Conservation (phyloP, 2,113 vertebrate species). For the Scartelaos histophorus region DNA sequence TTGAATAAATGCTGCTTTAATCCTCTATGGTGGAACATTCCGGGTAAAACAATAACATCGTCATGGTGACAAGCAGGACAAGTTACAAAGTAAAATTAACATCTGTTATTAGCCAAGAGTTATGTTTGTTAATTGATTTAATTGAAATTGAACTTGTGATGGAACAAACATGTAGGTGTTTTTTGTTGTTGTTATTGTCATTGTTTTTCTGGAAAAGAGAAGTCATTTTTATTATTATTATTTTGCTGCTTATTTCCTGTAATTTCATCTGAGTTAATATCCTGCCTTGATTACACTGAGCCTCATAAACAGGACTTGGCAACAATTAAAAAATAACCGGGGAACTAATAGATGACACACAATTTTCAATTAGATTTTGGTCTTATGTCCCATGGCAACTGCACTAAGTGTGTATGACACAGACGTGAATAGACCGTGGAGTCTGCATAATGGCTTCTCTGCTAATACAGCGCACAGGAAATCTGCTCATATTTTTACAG, state of each 20-base stretch:
- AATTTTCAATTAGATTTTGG: conserved; percentile 43
- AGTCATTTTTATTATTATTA: neutral
- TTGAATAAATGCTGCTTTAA: too few relatives aligned
- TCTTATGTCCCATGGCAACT: conserved; percentile 38
- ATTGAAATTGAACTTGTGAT: neutral
- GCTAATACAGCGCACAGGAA: conserved; percentile 24
- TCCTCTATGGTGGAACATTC: too few relatives aligned
- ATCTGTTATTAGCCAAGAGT: too few relatives aligned
- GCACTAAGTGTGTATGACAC: conserved; percentile 22
- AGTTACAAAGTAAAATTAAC: too few relatives aligned
- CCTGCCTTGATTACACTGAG: conserved; percentile 49
- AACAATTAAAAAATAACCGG: conserved; percentile 55
- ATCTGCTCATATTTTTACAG: conserved; percentile 26
- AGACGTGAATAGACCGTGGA: conserved; percentile 25
- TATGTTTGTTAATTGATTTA: neutral
- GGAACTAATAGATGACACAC: conserved; percentile 46
- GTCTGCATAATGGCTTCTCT: neutral
- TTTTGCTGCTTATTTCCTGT: neutral
- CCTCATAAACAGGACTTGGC: conserved; percentile 28
- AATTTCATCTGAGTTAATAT: conserved; percentile 46
- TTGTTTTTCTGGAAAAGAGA: neutral
- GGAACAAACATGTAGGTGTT: neutral
- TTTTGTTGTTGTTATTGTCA: neutral
- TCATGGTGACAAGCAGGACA: too few relatives aligned
- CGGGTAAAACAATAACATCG: too few relatives aligned